These are phyloP conservation scores for Phyllopteryx taeniolatus DNA, from an alignment of 2,113 vertebrate species.

Conservation along the genomic window DNA sequence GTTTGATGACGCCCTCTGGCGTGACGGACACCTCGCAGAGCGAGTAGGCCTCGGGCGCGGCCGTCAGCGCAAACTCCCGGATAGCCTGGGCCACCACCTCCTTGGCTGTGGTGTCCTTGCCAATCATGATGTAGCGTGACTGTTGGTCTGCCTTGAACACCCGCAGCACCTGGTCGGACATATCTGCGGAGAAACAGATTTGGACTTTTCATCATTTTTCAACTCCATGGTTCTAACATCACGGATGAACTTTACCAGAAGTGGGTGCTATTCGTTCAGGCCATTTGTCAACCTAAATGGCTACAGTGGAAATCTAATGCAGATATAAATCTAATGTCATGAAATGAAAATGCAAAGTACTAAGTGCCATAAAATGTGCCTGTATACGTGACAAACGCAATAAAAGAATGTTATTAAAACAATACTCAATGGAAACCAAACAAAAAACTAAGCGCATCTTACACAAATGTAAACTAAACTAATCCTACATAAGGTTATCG, in stretches of 20 bases:
- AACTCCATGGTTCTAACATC: neutral
- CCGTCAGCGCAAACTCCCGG: conserved; percentile 91
- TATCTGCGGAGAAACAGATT: conserved; percentile 69
- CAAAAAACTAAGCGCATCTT: no score
- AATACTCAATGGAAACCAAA: no score
- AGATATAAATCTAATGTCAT: neutral
- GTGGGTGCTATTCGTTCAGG: neutral
- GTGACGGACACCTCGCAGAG: conserved; percentile 97
- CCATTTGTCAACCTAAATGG: neutral
- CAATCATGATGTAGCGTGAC: conserved; percentile 98
- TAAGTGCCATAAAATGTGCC: no score
- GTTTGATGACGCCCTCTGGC: conserved; percentile 96
- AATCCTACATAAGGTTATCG: no score
- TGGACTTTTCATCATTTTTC: neutral
- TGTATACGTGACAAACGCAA: no score
- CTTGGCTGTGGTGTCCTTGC: conserved; percentile 95
- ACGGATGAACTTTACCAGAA: neutral
- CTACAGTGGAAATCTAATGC: neutral
- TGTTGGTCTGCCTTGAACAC: conserved; percentile 98
- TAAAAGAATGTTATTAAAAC: no score
- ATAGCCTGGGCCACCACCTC: conserved; percentile 95
- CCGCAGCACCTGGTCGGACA: conserved; percentile 92
- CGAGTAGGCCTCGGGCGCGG: conserved; percentile 87
- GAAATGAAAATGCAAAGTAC: no score
- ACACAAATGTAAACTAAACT: no score